Base-by-base conservation (phyloP, 1,140 invertebrate genomes). In the Chionoecetes opilio region DNA sequence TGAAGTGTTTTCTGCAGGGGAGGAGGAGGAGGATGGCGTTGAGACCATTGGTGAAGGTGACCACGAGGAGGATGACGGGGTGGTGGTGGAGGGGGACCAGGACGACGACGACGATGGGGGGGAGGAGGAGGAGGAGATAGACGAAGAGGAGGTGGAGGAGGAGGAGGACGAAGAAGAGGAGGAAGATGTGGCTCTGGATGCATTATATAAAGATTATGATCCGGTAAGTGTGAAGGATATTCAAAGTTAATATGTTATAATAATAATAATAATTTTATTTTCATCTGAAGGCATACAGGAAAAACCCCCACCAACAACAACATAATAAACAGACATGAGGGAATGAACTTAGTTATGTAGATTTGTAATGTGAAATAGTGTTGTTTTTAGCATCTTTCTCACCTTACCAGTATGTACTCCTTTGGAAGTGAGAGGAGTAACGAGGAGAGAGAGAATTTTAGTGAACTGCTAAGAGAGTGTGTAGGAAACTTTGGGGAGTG, bases 111-210 rank as follows among this genome's bases (percentile, higher is more conserved):
- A 93, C 26, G 96, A 95, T 38, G 96, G 86, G 35, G 96, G 96
- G 21, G 94, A 96, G 34, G 96, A 96, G 29, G 96, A 96, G 11
- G 95, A 96, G 3, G 94, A 95, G 9, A 94, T 95, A 17, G 96
- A 96, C 6, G 95, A 95, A 3, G 96, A 95, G 11, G 96, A 94
- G 14, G 96, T 95, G 37, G 96, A 96, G 75, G 96, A 96, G 26
- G 96, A 96, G 31, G 96, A 96, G 0, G 96, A 96, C 32, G 96
- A 96, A 84, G 96, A 96, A n/a, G 96, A 96, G 38, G 96, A 96
- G n/a, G 96, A 96, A 91, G 93, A 95, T 82, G 95, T 94, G 14
- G 94, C 96, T 53, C 90, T 96, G 21, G 95, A 95, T 93, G 95
- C 95, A 75, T 89, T 96, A n/a, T 96, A 96, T 32, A 96, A 96